Base-by-base conservation (phyloP, 2,113 vertebrate genomes). In the Podocnemis expansa region DNA sequence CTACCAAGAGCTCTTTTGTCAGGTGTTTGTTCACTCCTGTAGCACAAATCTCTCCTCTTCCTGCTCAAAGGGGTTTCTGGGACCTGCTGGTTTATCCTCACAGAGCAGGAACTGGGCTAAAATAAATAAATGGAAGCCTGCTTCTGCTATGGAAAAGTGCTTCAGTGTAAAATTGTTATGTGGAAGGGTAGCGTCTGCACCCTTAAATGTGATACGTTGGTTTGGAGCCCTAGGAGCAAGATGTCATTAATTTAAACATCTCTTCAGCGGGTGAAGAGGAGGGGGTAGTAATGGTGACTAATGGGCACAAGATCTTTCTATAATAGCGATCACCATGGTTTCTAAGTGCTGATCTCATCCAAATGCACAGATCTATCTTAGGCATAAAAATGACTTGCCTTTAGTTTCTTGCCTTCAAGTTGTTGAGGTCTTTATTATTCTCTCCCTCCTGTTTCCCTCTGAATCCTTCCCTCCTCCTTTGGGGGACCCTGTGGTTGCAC, bases 1-100 rank as follows among this genome's bases (percentile, higher is more conserved):
- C n/a, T n/a, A n/a, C n/a, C n/a, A 7, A 11, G 54, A 7, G 76
- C 0, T 0, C 34, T 34, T 49, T 70, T 56, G 5, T 2, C 70
- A 54, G 51, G 31, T 45, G 80, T 80, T 29, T 31, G 45, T 47
- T 78, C 49, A 13, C 75, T 84, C 0, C 0, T 38, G 81, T 49
- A 43, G 54, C 1, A 0, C 6, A 29, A 12, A 4, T 19, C 81
- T 78, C 41, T 83, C 52, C 82, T 43, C 70, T 41, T 25, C 22
- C 70, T 12, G 70, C 52, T 73, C 31, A 2, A 38, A 38, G 2
- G 38, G 38, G 0, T 75, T 82, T 38, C 51, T 49, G 73, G 75
- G 47, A 34, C 34, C 73, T 2, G 0, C 21, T 14, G 55, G 52
- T 45, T 82, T 82, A 29, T 45, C 67, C 49, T 16, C 4, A 2